These are phyloP conservation scores for Carpatolechia fugitivella DNA, from an alignment of 2,888 invertebrate species.

Conservation along the genomic window DNA sequence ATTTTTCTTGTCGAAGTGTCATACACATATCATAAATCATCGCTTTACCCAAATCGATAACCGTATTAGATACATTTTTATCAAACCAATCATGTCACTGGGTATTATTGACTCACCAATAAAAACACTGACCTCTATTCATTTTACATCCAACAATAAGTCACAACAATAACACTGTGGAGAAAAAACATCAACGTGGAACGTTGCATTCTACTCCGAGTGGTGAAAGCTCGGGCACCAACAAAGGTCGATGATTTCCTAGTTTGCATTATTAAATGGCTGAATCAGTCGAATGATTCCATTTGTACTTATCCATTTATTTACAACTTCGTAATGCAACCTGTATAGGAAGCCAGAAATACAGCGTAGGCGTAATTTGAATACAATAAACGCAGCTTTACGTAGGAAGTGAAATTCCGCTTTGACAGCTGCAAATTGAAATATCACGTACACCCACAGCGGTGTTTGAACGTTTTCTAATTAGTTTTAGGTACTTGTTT, in stretches of 20 bases:
- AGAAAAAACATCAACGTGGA: constrained; percentile 11
- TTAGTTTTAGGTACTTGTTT: background rate
- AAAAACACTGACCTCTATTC: constrained; percentile 23
- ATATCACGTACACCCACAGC: constrained; percentile 1
- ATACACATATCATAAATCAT: background rate
- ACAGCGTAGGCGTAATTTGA: constrained; percentile 40
- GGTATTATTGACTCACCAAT: constrained; percentile 22
- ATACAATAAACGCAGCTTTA: constrained; percentile 42
- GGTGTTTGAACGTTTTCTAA: background rate
- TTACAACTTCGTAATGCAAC: constrained; percentile 26
- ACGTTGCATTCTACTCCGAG: constrained; percentile 24
- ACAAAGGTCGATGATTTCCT: constrained; percentile 22
- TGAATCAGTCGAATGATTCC: background rate
- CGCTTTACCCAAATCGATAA: background rate
- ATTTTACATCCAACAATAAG: constrained; percentile 7
- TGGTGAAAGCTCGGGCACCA: constrained; percentile 28
- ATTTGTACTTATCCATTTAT: constrained; percentile 6
- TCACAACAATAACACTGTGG: constrained; percentile 14
- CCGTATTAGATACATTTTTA: constrained; percentile 9
- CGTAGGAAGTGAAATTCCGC: constrained; percentile 17
- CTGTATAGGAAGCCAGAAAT: constrained; percentile 27
- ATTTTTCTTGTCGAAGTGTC: too few relatives aligned
- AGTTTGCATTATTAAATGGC: constrained; percentile 19
- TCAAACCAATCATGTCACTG: constrained; percentile 16
- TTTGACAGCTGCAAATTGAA: constrained; percentile 11